These are phyloP conservation scores for Syrmaticus mikado DNA, from an alignment of 2,113 vertebrate genomes.

Conservation along the genomic window DNA sequence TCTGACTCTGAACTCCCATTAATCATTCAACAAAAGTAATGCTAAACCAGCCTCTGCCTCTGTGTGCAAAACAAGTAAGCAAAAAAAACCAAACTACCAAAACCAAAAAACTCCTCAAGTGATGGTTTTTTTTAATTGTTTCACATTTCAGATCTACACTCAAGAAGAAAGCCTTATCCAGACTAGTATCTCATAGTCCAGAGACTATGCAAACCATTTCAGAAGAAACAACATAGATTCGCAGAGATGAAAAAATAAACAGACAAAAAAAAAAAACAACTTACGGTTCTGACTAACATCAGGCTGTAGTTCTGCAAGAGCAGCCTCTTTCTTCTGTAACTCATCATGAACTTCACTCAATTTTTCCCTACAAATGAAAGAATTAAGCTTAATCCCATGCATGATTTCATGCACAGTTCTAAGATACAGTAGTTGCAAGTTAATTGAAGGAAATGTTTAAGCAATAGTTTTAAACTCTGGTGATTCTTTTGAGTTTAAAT, in stretches of 20 bases:
- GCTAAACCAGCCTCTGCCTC: rapidly evolving
- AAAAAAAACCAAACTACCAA: too few relatives aligned
- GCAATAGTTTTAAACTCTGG: not conserved
- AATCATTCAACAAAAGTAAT: not conserved
- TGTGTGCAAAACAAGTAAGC: not conserved
- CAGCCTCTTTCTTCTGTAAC: constrained; percentile 95
- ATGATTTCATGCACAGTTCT: not conserved
- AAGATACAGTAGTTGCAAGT: not conserved
- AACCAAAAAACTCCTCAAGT: too few relatives aligned
- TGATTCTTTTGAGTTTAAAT: not conserved
- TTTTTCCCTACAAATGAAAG: constrained; percentile 85
- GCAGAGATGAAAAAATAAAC: not conserved
- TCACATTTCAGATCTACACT: not conserved
- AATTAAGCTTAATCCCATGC: not conserved
- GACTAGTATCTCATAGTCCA: not conserved
- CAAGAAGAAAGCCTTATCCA: not conserved
- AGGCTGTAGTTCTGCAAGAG: constrained; percentile 93
- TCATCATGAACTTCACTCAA: constrained; percentile 95
- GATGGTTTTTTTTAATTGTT: not conserved
- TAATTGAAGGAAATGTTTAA: not conserved
- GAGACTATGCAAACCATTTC: not conserved
- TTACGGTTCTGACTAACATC: constrained; percentile 88
- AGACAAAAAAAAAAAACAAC: not conserved
- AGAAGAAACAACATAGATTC: not conserved
- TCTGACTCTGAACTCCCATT: not conserved